Conservation (phyloP, 2,113 vertebrate genomes). For the Nesogale talazaci region DNA sequence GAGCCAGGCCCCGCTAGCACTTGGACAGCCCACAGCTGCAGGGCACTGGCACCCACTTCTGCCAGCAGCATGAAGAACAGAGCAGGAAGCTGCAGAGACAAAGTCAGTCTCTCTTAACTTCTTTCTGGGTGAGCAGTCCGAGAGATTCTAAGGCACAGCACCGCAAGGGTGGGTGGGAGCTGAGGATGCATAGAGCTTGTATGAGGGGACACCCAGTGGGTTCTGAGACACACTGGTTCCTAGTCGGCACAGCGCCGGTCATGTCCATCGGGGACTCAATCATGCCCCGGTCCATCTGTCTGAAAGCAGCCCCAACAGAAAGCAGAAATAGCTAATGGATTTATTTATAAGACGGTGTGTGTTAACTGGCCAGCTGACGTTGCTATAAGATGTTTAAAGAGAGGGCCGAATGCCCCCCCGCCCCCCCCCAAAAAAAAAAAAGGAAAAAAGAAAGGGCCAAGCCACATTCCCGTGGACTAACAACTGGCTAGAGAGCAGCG, state of each 20-base stretch:
- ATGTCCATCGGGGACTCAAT: too few relatives aligned
- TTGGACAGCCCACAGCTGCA: neutral
- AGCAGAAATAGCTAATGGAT: neutral
- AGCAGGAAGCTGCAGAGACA: neutral
- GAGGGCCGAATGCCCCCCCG: too few relatives aligned
- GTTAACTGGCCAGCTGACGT: neutral
- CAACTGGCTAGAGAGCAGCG: too few relatives aligned
- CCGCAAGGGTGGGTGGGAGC: rapidly evolving
- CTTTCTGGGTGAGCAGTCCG: too few relatives aligned
- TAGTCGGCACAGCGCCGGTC: neutral
- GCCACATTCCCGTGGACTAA: neutral
- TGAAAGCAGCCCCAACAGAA: neutral
- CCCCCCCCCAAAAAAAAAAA: too few relatives aligned
- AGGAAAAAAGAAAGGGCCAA: too few relatives aligned
- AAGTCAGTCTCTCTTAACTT: neutral
- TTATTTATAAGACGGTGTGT: neutral
- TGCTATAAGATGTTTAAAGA: neutral
- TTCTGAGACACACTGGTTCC: neutral
- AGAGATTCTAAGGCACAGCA: neutral
- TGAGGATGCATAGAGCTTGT: neutral
- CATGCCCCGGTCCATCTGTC: neutral
- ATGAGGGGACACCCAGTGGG: too few relatives aligned
- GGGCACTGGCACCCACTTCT: neutral
- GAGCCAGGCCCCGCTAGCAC: neutral
- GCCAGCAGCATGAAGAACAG: neutral